A percentile compares a stretch with the other conserved stretches of the same genome.
Conservation (phyloP, 2,797 vertebrate genomes). For the Scarus forsteni region DNA sequence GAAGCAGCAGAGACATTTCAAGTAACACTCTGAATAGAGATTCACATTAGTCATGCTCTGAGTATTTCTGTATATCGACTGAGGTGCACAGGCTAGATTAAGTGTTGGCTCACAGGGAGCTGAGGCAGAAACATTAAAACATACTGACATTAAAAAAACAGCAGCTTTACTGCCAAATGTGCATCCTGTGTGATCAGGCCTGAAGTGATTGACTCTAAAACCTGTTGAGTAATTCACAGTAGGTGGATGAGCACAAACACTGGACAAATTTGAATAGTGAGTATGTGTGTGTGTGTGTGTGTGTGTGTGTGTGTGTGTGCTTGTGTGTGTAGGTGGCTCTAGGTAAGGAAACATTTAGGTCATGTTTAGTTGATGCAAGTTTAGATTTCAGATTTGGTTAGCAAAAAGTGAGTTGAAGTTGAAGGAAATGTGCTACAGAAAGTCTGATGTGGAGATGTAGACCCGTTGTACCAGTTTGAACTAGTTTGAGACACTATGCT, state of each 20-base stretch:
- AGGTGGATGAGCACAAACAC: slow-evolving; percentile 27
- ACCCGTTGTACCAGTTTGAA: too few relatives aligned
- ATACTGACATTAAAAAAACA: slow-evolving; percentile 16
- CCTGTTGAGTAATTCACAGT: slow-evolving; percentile 32
- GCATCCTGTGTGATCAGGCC: slow-evolving; percentile 15
- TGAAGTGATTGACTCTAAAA: slow-evolving; percentile 23
- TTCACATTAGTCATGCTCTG: not conserved
- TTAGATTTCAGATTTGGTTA: too few relatives aligned
- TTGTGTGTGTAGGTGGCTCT: too few relatives aligned
- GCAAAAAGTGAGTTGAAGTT: too few relatives aligned
- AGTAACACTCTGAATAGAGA: not conserved
- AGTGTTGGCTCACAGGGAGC: not conserved
- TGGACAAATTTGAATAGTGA: too few relatives aligned
- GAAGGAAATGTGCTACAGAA: too few relatives aligned
- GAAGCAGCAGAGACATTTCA: not conserved
- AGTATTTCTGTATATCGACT: not conserved
- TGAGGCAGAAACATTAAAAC: not conserved
- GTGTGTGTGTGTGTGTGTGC: too few relatives aligned
- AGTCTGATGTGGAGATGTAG: too few relatives aligned
- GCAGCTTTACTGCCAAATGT: slow-evolving; percentile 11
- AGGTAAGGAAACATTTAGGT: too few relatives aligned
- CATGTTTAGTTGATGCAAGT: too few relatives aligned
- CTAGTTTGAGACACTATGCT: too few relatives aligned
- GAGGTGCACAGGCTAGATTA: not conserved
- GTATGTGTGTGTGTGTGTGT: too few relatives aligned